Evolutionary conservation across 2,888 invertebrate species (phyloP).

Genomic region (Microctonus aethiopoides): DNA sequence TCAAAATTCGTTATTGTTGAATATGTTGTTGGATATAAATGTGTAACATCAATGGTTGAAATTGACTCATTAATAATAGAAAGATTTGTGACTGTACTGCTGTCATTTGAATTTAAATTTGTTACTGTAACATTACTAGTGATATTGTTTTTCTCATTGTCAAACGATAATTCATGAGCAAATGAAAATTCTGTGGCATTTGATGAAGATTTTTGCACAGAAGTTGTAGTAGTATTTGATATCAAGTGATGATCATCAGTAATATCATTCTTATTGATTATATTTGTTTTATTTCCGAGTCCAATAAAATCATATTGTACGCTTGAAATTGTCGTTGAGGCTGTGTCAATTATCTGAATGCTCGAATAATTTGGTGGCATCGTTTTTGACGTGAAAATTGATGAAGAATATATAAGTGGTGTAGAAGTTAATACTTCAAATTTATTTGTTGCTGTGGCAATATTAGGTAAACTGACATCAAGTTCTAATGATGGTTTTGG

Average conservation of each 20-base stretch:
- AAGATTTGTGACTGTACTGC: neutral
- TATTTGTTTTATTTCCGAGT: slow-evolving; percentile 47
- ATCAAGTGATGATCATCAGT: slow-evolving; percentile 3
- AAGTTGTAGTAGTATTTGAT: too few species aligned
- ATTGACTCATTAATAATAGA: neutral
- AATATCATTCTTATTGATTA: slow-evolving; percentile 1
- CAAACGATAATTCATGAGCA: too few species aligned
- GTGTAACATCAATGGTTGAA: slow-evolving; percentile 18
- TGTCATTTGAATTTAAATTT: neutral
- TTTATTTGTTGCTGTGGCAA: neutral
- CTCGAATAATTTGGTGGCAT: slow-evolving; percentile 1
- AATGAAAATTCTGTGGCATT: too few species aligned
- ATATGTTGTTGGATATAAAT: neutral
- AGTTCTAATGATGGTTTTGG: too few species aligned
- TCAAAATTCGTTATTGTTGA: neutral
- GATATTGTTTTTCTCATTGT: slow-evolving; percentile 15
- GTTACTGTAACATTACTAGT: neutral
- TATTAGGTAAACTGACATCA: too few species aligned
- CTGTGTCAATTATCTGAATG: neutral
- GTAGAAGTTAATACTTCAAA: neutral
- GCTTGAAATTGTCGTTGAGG: slow-evolving; percentile 45
- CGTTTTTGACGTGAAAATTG: neutral
- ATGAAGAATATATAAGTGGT: too few species aligned
- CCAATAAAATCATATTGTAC: slow-evolving; percentile 58
- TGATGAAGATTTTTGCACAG: too few species aligned